Evolutionary conservation across 1,140 invertebrate species (phyloP).

Genomic region (Carcinoscorpius rotundicauda): DNA sequence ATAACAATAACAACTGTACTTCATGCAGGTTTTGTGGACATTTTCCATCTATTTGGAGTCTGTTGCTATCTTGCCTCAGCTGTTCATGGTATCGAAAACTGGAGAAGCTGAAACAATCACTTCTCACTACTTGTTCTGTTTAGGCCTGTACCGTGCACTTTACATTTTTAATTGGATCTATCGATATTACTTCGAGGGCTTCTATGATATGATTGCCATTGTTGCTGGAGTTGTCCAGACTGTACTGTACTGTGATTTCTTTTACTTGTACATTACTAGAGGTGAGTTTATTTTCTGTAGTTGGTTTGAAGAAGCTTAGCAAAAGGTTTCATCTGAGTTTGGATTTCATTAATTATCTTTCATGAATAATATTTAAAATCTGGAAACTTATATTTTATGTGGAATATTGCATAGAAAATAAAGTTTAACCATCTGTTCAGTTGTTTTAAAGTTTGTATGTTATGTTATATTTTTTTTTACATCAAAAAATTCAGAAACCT

Average conservation of each 20-base stretch:
- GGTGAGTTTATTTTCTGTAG: slow-evolving; percentile 28
- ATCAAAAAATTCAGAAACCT: too few species aligned
- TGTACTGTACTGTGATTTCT: slow-evolving; percentile 98
- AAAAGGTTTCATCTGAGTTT: too few species aligned
- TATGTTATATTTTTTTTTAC: too few species aligned
- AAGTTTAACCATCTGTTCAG: too few species aligned
- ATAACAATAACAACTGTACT: too few species aligned
- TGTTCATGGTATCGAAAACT: slow-evolving; percentile 98
- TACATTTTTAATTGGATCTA: slow-evolving; percentile 99
- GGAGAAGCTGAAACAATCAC: slow-evolving; percentile 99
- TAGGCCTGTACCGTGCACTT: slow-evolving; percentile 89
- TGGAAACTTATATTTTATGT: too few species aligned
- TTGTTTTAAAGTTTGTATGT: too few species aligned
- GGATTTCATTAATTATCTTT: too few species aligned
- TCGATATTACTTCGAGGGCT: slow-evolving; percentile 83
- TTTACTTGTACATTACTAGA: slow-evolving; percentile 99
- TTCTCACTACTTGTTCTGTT: slow-evolving; percentile 96
- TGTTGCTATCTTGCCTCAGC: slow-evolving; percentile 94
- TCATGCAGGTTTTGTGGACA: slow-evolving; percentile 77
- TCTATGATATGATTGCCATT: slow-evolving; percentile 93
- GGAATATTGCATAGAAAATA: too few species aligned
- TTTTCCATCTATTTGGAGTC: slow-evolving; percentile 99
- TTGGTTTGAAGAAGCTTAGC: too few species aligned
- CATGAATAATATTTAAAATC: too few species aligned
- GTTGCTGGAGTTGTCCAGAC: slow-evolving; percentile 94